A percentile compares a stretch with the other conserved stretches of the same genome.
Evolutionary conservation across 2,797 vertebrate genomes (phyloP).

Genomic region (Carcharodon carcharias): DNA sequence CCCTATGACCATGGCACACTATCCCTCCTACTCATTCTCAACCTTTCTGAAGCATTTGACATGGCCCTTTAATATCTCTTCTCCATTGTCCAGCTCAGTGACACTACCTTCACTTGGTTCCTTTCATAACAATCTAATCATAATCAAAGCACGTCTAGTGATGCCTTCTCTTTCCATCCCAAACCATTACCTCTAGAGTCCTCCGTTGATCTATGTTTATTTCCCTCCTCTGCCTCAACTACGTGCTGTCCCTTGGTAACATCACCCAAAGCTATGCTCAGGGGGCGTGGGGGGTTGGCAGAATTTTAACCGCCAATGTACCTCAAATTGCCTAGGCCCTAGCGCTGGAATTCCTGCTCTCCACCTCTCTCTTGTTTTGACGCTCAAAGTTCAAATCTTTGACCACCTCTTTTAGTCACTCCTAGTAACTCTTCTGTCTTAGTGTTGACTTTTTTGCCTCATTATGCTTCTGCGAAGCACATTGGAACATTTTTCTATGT

Average conservation of each 20-base stretch:
- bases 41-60: no score
- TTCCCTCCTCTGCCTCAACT: neutral
- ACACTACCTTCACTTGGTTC: no score
- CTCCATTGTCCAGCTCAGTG: no score
- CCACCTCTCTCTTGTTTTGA: neutral
- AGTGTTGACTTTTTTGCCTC: neutral
- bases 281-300: no score
- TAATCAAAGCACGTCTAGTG: no score
- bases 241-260: neutral
- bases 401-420: neutral
- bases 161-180: no score
- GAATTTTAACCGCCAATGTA: neutral
- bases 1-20: no score
- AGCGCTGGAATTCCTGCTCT: neutral
- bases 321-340: neutral
- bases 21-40: no score
- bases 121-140: no score
- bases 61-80: no score
- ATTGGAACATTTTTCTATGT: neutral
- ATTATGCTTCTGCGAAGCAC: neutral
- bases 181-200: no score
- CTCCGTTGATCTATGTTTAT: neutral
- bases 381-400: neutral
- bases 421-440: neutral
- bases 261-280: neutral